These are phyloP conservation scores for Hydractinia symbiolongicarpus DNA, from an alignment of 30 jellyfish, hydroid and myxozoan species.

Conservation along the genomic window DNA sequence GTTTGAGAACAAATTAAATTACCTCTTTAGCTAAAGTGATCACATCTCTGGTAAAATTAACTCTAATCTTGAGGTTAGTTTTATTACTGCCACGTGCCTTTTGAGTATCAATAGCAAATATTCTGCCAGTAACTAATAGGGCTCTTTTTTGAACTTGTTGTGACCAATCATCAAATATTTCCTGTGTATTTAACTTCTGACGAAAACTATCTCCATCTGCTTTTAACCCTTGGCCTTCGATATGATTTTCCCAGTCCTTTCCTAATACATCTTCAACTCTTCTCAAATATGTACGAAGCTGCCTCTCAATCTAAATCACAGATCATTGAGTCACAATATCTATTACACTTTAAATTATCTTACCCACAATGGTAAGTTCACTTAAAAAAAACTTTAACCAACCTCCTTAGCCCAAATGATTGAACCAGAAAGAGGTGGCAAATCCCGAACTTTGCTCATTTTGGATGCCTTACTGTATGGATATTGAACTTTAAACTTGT, in stretches of 20 bases:
- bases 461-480: constrained; percentile 86
- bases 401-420: constrained; percentile 93
- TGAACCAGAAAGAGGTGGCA: constrained; percentile 92
- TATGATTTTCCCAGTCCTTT: constrained; percentile 92
- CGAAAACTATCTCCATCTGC: constrained; percentile 92
- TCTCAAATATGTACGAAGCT: constrained; percentile 70
- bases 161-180: constrained; percentile 95
- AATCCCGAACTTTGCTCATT: constrained; percentile 87
- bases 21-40: constrained; percentile 95
- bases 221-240: constrained; percentile 90
- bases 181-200: constrained; percentile 86
- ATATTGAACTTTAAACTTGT: constrained; percentile 81
- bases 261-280: constrained; percentile 96
- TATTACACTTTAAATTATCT: too few species aligned
- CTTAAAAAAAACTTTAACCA: not conserved
- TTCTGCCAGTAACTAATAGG: constrained; percentile 78
- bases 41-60: constrained; percentile 83
- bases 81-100: constrained; percentile 74
- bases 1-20: not conserved
- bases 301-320: constrained; percentile 69
- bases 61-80: constrained; percentile 61
- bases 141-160: constrained; percentile 94
- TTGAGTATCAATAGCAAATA: constrained; percentile 69
- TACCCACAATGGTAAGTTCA: too few species aligned
- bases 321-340: too few species aligned